Conservation (phyloP, 37 sponge, comb jelly and placozoan species). For the Beroe ovata region DNA sequence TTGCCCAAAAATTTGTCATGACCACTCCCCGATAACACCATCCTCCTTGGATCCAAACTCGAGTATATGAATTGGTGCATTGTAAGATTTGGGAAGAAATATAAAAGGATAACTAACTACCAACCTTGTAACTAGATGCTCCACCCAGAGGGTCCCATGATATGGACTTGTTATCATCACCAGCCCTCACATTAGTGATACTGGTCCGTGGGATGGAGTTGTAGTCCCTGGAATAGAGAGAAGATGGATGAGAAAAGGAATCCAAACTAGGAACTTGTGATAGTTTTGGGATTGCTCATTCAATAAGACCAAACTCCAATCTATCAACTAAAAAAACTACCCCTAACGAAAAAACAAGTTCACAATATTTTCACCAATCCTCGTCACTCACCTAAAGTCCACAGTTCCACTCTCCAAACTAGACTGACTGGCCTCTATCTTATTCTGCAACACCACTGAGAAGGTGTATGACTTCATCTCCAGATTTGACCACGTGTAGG, state of each 20-base stretch:
- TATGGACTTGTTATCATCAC: slow-evolving; percentile 13
- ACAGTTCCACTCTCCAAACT: background rate
- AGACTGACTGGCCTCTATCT: slow-evolving; percentile 21
- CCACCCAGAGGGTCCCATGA: background rate
- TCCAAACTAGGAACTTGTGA: too few relatives aligned
- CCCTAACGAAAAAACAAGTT: too few relatives aligned
- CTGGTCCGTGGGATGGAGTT: background rate
- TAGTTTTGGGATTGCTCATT: background rate
- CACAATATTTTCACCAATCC: too few relatives aligned
- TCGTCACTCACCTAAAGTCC: background rate
- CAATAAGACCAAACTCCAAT: background rate
- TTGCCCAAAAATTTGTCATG: too few relatives aligned
- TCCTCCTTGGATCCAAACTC: too few relatives aligned
- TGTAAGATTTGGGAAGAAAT: too few relatives aligned
- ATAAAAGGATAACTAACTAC: too few relatives aligned
- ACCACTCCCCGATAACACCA: too few relatives aligned
- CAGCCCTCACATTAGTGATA: background rate
- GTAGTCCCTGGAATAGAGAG: background rate
- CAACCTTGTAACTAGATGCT: background rate
- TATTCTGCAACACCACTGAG: slow-evolving; percentile 38
- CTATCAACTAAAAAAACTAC: too few relatives aligned
- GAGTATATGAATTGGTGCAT: too few relatives aligned
- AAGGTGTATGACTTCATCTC: background rate
- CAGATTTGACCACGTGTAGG: background rate
- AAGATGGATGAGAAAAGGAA: background rate